Conservation (phyloP, 2,113 vertebrate species). For the Archocentrus centrarchus region DNA sequence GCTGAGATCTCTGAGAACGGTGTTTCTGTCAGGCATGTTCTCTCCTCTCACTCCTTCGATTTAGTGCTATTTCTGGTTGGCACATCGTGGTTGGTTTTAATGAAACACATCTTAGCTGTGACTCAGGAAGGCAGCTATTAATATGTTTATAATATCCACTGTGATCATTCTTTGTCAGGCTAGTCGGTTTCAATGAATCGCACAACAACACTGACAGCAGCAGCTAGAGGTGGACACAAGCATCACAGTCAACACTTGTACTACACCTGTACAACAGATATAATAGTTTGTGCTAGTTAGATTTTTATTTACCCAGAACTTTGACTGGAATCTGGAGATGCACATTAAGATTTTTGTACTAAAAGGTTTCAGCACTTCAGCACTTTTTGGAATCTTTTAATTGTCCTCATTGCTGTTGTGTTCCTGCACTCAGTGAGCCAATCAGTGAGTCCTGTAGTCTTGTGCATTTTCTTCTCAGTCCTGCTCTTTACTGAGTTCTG, state of each 20-base stretch:
- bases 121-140: constrained; percentile 39
- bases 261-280: neutral
- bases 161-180: constrained; percentile 41
- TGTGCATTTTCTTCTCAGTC: neutral
- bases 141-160: constrained; percentile 52
- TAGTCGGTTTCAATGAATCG: constrained; percentile 17
- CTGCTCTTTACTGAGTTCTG: neutral
- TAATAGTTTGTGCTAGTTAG: neutral
- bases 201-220: constrained; percentile 19
- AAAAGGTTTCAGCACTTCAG: neutral
- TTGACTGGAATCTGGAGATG: neutral
- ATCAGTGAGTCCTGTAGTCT: neutral
- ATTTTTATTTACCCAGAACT: constrained; percentile 14
- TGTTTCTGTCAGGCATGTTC: constrained; percentile 33
- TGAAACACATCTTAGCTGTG: constrained; percentile 63
- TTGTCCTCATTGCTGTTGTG: neutral
- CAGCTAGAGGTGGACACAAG: constrained; percentile 11
- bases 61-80: constrained; percentile 47
- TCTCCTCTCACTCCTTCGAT: constrained; percentile 26
- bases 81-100: constrained; percentile 53
- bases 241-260: neutral
- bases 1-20: constrained; percentile 17
- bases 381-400: neutral
- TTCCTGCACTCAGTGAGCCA: neutral
- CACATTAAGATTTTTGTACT: neutral